Base-by-base conservation (phyloP, 2,113 vertebrate species). In the Pyrgilauda ruficollis region DNA sequence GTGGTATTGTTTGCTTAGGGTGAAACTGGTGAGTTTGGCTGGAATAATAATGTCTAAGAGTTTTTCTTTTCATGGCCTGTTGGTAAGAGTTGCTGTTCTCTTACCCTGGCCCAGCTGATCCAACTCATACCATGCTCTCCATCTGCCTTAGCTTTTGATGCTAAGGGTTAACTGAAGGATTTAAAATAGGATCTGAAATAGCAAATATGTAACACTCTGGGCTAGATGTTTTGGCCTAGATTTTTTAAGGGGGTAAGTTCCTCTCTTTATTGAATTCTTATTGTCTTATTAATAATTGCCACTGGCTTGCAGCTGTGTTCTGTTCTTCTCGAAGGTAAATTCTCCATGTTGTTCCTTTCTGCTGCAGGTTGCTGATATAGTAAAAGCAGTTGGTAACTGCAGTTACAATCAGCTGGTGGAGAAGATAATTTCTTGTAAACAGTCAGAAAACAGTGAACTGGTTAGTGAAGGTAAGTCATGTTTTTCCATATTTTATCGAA, bases 401-500 rank as follows among this genome's bases (percentile, higher is more conserved):
- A 99, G 99, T 98, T 99, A 99, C 96, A 99, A 99, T 98, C 99
- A 99, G 96, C 98, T 99, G 90, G 99, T 99, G 76, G 99, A 99
- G 98, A 99, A 99, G 98, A 99, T 99, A 15, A 99, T 99, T 97
- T 99, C 98, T 87, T 99, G 99, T 97, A 99, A 99, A 95, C 99
- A 99, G 97, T 99, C 99, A 8, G 99, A 99, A 93, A 99, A 97
- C 97, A 99, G 99, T 72, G 98, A 99, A 96, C 98, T 99, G 95
- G 98, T 99, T 96, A 99, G 99, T 75, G 99, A 99, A 99, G 99
- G 99, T 99, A 94, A 95, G 98, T 96, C 49, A 94, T 55, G 39
- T 59, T 89, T 92, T 41, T 87, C 58, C 86, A 0, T 86, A 49
- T 16, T 73, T 84, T 84, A 33, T 84, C 77, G 19, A 59, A 95